Percentiles rank a stretch among this genome's conserved stretches.
Conservation (phyloP, 2,888 invertebrate species). For the Drosophila lacicola region DNA sequence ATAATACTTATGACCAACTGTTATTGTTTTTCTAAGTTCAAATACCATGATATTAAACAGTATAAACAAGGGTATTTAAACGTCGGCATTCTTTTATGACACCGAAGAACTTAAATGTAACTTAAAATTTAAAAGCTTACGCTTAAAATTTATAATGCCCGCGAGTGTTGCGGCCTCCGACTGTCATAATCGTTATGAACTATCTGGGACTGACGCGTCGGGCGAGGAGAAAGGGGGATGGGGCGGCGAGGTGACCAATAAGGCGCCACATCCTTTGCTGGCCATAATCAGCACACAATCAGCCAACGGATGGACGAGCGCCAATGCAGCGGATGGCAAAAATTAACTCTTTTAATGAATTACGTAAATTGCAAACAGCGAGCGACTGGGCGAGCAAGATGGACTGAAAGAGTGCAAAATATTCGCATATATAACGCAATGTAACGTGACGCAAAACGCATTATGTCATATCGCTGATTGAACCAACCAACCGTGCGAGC, state of each 20-base stretch:
- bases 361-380: constrained; percentile 54
- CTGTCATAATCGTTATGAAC: constrained; percentile 56
- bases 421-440: constrained; percentile 50
- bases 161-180: constrained; percentile 35
- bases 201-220: constrained; percentile 34
- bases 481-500: constrained; percentile 65
- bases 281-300: constrained; percentile 76
- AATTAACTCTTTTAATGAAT: constrained; percentile 80
- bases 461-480: constrained; percentile 79
- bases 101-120: background rate
- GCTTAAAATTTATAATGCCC: constrained; percentile 49
- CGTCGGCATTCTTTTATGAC: no score
- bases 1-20: background rate
- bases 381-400: background rate
- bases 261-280: constrained; percentile 69
- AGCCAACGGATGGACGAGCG: constrained; percentile 57
- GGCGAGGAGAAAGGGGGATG: background rate
- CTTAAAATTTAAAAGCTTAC: constrained; percentile 1
- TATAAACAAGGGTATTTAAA: no score
- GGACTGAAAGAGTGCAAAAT: constrained; percentile 9
- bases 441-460: constrained; percentile 75
- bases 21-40: no score
- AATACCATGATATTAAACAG: no score
- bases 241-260: constrained; percentile 51
- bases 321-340: constrained; percentile 73